A percentile compares a stretch with the other conserved stretches of the same genome.
These are phyloP conservation scores for Pandemis heparana DNA, from an alignment of 2,888 invertebrate species.

Conservation along the genomic window DNA sequence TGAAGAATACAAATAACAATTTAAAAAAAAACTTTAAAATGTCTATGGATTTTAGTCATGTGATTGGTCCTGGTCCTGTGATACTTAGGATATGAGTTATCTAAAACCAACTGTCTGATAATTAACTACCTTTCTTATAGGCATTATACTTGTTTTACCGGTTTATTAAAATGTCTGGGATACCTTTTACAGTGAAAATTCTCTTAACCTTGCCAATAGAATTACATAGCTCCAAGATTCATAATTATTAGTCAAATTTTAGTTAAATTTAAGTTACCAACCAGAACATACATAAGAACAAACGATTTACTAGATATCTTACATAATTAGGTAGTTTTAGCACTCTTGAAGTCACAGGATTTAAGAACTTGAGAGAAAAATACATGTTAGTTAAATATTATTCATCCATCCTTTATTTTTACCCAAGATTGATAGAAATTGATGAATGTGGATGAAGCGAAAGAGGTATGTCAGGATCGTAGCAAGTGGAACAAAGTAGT, in stretches of 20 bases:
- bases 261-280: background rate
- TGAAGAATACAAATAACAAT: background rate
- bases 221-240: background rate
- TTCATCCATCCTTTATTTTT: no score
- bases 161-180: background rate
- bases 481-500: no score
- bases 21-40: background rate
- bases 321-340: background rate
- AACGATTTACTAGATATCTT: background rate
- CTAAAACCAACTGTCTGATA: background rate
- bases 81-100: slow-evolving; percentile 5
- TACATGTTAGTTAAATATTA: no score
- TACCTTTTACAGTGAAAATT: background rate
- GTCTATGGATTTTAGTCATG: slow-evolving; percentile 37
- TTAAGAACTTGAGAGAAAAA: no score
- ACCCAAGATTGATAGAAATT: no score
- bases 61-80: slow-evolving; percentile 28
- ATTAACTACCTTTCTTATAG: background rate
- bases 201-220: background rate
- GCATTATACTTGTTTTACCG: background rate
- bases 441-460: no score
- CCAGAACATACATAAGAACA: background rate
- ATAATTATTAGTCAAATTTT: background rate
- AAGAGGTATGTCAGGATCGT: no score
- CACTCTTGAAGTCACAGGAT: background rate